A percentile compares a stretch with the other conserved stretches of the same genome.
Conservation (phyloP, 2,888 invertebrate genomes). For the Euproctis similis region DNA sequence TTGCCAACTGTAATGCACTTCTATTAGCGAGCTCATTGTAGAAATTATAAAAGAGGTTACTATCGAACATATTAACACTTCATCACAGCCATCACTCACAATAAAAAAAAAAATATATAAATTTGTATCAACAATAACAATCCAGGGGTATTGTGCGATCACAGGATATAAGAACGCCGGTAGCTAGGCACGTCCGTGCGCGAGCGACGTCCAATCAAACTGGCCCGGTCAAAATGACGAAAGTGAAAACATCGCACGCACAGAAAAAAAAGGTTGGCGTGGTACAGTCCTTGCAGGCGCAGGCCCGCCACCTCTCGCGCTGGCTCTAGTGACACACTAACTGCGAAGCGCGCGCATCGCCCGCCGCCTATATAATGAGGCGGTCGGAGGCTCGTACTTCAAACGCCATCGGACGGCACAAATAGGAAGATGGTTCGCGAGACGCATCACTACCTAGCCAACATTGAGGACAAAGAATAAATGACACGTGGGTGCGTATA, state of each 20-base stretch:
- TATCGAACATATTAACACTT: conserved; percentile 74
- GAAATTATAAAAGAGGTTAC: conserved; percentile 67
- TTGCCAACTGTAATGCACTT: conserved; percentile 74
- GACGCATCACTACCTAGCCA: conserved; percentile 63
- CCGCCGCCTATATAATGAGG: conserved; percentile 71
- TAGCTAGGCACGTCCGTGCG: conserved; percentile 72
- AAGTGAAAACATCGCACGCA: conserved; percentile 76
- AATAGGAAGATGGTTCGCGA: conserved; percentile 67
- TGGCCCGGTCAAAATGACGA: conserved; percentile 76
- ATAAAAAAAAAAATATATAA: too few species aligned
- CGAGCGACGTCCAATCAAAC: conserved; percentile 73
- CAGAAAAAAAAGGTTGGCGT: conserved; percentile 72
- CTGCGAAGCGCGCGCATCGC: conserved; percentile 68
- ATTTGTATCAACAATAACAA: conserved; percentile 55
- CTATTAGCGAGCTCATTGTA: conserved; percentile 73
- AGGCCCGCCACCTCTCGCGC: conserved; percentile 50
- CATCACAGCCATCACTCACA: conserved; percentile 72
- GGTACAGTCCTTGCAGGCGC: conserved; percentile 71
- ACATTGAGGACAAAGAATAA: conserved; percentile 69
- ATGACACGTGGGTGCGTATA: conserved; percentile 67
- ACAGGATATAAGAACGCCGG: conserved; percentile 68
- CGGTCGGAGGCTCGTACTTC: conserved; percentile 59
- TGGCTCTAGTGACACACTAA: conserved; percentile 73
- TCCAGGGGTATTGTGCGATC: conserved; percentile 66
- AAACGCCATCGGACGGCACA: conserved; percentile 65